Evolutionary conservation across 1,140 invertebrate genomes (phyloP), one percentile per base, ranked within the genome.

Genomic region (Atopsyche davidsoni): DNA sequence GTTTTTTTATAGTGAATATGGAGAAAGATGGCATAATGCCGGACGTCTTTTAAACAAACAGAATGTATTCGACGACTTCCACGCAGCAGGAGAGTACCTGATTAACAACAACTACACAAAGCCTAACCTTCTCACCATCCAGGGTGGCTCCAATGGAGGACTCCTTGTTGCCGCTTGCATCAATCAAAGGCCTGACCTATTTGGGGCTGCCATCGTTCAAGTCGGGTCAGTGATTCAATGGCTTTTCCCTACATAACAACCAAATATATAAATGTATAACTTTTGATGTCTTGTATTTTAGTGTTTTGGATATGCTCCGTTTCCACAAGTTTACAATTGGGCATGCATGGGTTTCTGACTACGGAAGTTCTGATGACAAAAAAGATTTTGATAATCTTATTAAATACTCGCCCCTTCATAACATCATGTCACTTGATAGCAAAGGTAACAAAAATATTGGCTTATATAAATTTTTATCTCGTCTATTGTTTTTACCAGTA

Each of bases 291-390:
- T 14, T 14, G 10, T 18, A n/a, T 72, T 71, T 32, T 66, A 95
- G 94, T 22, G 96, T 99, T 0, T 79, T 98, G 72, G 96, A 99
- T 71, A 95, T 98, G 92, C 69, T 98, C 34, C 79, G 94, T 31
- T 99, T 93, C 73, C 92, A 98, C 72, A 97, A 97, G 72, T 99
- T 98, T 66, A 99, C 96, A 1, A 95, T 98, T 65, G 96, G 96
- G 1, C 86, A 92, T 70, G 89, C 92, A 21, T 99, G 96, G 96
- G 84, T 84, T 23, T 90, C 92, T 1, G 96, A 99, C 72, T 99
- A 89, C 74, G 96, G 96, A 11, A 87, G 82, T 69, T 84, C 93
- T 1, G 92, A 96, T 56, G 83, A 93, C 51, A 75, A 82, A 55
- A 82, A 91, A 32, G 85, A 97, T 55, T 98, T 98, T 64, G 75